Percentiles rank a stretch among this genome's conserved stretches.
Conservation (phyloP, 2,888 invertebrate species). For the Lepeophtheirus nordmannii region DNA sequence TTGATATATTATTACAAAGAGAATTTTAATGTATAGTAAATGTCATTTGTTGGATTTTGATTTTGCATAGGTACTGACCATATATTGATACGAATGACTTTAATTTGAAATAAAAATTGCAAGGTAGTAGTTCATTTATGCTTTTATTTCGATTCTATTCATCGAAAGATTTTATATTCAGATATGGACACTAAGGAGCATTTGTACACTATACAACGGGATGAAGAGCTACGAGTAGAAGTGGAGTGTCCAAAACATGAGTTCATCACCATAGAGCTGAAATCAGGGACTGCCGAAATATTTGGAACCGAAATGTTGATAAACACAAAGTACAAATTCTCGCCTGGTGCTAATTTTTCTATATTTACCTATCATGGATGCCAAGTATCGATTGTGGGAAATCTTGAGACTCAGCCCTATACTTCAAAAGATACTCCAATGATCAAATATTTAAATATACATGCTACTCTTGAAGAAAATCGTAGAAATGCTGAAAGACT, state of each 20-base stretch:
- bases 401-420: conserved; percentile 72
- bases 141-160: too few relatives aligned
- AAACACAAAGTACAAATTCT: conserved; percentile 77
- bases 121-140: too few relatives aligned
- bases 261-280: conserved; percentile 11
- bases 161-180: background rate
- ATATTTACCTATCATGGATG: conserved; percentile 94
- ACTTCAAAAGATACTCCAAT: conserved; percentile 92
- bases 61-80: too few relatives aligned
- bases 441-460: conserved; percentile 86
- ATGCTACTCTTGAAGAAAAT: conserved; percentile 81
- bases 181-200: background rate
- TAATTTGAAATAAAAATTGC: too few relatives aligned
- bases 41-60: too few relatives aligned
- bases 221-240: conserved; percentile 23
- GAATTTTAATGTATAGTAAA: too few relatives aligned
- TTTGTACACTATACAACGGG: conserved; percentile 3
- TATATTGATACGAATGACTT: too few relatives aligned
- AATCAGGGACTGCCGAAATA: conserved; percentile 57
- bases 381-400: conserved; percentile 63
- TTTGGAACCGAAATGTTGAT: conserved; percentile 91
- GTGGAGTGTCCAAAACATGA: conserved; percentile 16
- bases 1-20: too few relatives aligned
- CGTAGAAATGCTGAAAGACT: conserved; percentile 59
- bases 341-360: conserved; percentile 78